These are phyloP conservation scores for Gasterosteus nipponicus DNA, from an alignment of 2,113 vertebrate species.

Conservation along the genomic window DNA sequence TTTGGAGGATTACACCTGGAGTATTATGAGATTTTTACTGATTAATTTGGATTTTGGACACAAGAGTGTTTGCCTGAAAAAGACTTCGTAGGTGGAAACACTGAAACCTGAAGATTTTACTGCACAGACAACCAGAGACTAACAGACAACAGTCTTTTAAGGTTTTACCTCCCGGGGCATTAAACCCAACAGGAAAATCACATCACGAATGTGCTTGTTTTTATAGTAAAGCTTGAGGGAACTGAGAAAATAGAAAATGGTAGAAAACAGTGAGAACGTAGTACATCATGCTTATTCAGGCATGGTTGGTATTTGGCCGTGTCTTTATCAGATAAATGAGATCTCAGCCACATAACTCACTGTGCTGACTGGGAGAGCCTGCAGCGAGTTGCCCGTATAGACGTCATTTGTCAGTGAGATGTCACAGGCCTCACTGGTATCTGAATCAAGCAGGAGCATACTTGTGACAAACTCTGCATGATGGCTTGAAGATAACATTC, in stretches of 20 bases:
- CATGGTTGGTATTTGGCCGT: constrained; percentile 30
- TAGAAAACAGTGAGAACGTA: constrained; percentile 23
- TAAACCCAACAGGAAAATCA: not conserved
- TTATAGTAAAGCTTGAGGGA: not conserved
- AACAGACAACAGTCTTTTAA: too few species aligned
- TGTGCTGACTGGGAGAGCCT: constrained; percentile 23
- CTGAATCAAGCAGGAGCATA: not conserved
- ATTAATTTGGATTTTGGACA: not conserved
- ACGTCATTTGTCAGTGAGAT: constrained; percentile 41
- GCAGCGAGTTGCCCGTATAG: not conserved
- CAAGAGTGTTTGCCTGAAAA: not conserved
- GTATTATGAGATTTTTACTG: not conserved
- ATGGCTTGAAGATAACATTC: not conserved
- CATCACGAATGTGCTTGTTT: not conserved
- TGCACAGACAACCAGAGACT: not conserved
- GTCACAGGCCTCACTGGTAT: constrained; percentile 15
- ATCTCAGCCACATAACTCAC: constrained; percentile 26
- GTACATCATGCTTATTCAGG: constrained; percentile 12
- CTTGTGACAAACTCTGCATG: not conserved
- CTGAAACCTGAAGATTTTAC: not conserved
- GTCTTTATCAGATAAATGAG: constrained; percentile 36
- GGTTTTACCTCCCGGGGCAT: too few species aligned
- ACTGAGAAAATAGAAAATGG: not conserved
- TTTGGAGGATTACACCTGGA: not conserved
- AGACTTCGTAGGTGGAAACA: not conserved